A percentile compares a stretch with the other conserved stretches of the same genome.
Evolutionary conservation across 1,140 invertebrate genomes (phyloP).

Genomic region (Periplaneta americana): DNA sequence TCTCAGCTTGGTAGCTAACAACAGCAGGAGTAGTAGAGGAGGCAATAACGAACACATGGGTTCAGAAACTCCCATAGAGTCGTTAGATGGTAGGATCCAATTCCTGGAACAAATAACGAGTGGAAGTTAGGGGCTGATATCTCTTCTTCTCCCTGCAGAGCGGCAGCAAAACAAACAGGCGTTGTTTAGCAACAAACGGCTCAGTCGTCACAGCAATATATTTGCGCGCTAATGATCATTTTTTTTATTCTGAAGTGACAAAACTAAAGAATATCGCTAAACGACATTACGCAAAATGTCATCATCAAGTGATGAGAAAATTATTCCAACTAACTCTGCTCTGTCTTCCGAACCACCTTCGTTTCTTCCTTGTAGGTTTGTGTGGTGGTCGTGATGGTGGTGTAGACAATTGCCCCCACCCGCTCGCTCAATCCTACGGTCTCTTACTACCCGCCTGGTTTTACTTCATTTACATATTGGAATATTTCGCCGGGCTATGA

Average conservation of each 20-base stretch:
- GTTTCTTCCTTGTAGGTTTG: too few relatives aligned
- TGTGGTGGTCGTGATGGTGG: neutral
- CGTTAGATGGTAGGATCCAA: neutral
- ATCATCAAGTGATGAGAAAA: neutral
- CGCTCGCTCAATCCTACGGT: neutral
- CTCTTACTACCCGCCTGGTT: neutral
- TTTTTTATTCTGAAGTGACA: neutral
- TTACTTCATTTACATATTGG: neutral
- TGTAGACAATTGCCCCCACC: neutral
- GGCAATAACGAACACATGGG: neutral
- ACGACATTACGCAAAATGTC: neutral
- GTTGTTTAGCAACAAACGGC: neutral
- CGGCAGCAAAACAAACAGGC: neutral
- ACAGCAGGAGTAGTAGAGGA: neutral
- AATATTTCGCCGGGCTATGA: neutral
- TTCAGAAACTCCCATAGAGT: neutral
- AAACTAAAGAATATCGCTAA: neutral
- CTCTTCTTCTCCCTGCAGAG: neutral
- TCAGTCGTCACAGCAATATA: neutral
- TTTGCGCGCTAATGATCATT: neutral
- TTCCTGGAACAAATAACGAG: neutral
- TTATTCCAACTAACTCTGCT: neutral
- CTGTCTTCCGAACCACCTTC: neutral
- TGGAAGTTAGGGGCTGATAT: neutral
- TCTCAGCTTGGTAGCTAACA: neutral